Evolutionary conservation across 2,113 vertebrate species (phyloP).

Genomic region (Callospermophilus lateralis): DNA sequence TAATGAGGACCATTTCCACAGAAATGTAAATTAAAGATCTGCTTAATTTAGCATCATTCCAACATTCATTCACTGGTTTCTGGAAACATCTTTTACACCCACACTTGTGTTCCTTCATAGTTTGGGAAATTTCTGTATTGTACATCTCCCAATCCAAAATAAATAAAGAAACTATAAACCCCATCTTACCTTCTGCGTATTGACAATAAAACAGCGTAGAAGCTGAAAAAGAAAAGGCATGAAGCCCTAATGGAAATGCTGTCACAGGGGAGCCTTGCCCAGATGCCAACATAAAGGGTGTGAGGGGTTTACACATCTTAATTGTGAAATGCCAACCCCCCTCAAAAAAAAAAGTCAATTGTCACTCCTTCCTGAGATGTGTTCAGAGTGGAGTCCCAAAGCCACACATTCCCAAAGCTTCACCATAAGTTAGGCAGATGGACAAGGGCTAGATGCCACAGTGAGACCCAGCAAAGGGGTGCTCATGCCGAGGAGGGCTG

Average conservation of each 20-base stretch:
- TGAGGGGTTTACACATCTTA: constrained; percentile 30
- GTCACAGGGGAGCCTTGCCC: constrained; percentile 12
- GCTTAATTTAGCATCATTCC: constrained; percentile 49
- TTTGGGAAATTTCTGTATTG: constrained; percentile 4
- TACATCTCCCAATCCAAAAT: constrained; percentile 16
- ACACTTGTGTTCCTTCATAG: neutral
- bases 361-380: neutral
- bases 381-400: neutral
- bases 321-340: constrained; percentile 40
- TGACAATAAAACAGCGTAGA: constrained; percentile 17
- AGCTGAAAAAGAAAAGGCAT: constrained; percentile 34
- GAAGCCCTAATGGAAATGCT: constrained; percentile 30
- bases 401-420: constrained; percentile 4
- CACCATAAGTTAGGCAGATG: neutral
- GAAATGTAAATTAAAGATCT: constrained; percentile 42
- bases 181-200: constrained; percentile 1
- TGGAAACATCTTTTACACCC: constrained; percentile 13
- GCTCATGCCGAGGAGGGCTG: neutral
- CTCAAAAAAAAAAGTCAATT: constrained; percentile 34
- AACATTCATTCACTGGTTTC: constrained; percentile 4
- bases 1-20: constrained; percentile 25
- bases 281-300: neutral
- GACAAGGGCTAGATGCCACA: rapidly evolving
- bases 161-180: neutral
- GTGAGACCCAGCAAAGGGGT: rapidly evolving